phyloP scores from a whole-genome alignment of 1,140 invertebrate species.

The Drosophila melanogaster region Release_6_plus_ISO1_MT NT_033777.3:26690001-26690500 shows the following conservation, averaged over 20 bases:
- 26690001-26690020: constrained; percentile 52
- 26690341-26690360: neutral
- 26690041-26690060: constrained; percentile 23
- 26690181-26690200: constrained; percentile 27
- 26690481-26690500: constrained; percentile 1
- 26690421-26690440: neutral
- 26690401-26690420: neutral
- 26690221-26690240: constrained; percentile 55
- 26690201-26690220: constrained; percentile 61
- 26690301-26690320: neutral
- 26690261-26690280: constrained; percentile 1
- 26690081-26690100: constrained; percentile 20
- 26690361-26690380: too few relatives aligned
- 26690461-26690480: neutral
- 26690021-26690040: constrained; percentile 54
- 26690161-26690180: constrained; percentile 25
- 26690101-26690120: constrained; percentile 43
- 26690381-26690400: too few relatives aligned
- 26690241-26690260: constrained; percentile 62
- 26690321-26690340: constrained; percentile 8
- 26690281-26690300: constrained; percentile 17
- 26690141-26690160: constrained; percentile 21
- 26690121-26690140: constrained; percentile 18
- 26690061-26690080: constrained; percentile 57
- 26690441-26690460: too few relatives aligned